Conservation (phyloP, 2,113 vertebrate species). For the Syrmaticus mikado region DNA sequence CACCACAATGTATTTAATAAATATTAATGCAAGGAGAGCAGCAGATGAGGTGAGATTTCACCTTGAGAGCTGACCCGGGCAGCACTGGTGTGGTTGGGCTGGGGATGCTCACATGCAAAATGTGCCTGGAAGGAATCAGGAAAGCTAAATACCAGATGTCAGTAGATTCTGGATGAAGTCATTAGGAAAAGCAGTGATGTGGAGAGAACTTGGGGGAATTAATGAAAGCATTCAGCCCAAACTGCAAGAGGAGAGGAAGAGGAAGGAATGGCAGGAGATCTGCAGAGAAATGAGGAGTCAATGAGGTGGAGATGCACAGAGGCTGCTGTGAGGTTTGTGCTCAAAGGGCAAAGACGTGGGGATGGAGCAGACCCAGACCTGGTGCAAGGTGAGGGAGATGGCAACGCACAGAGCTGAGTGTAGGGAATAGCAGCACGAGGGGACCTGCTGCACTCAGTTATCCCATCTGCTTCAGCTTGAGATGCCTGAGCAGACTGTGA, state of each 20-base stretch:
- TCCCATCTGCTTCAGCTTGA: background rate
- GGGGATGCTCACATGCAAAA: background rate
- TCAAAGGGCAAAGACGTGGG: background rate
- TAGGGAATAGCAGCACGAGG: background rate
- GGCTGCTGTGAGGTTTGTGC: background rate
- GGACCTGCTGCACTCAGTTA: background rate
- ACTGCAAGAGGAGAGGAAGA: background rate
- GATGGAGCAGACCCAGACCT: background rate
- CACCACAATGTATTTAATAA: background rate
- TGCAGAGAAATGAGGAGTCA: conserved; percentile 22
- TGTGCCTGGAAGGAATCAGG: background rate
- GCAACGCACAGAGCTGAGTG: background rate
- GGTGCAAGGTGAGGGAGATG: background rate
- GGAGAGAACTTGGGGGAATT: conserved; percentile 9
- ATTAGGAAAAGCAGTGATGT: conserved; percentile 12
- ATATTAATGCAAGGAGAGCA: background rate
- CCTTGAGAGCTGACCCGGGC: background rate
- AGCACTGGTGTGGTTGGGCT: rapidly evolving
- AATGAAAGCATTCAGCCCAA: background rate
- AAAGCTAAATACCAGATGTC: background rate
- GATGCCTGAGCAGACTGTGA: background rate
- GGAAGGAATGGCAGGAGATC: background rate
- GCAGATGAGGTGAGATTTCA: background rate
- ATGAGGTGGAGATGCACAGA: background rate
- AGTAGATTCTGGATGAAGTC: background rate